A percentile compares a stretch with the other conserved stretches of the same genome.
Evolutionary conservation across 2,797 vertebrate genomes (phyloP).

Genomic region (Threskiornis aethiopicus): DNA sequence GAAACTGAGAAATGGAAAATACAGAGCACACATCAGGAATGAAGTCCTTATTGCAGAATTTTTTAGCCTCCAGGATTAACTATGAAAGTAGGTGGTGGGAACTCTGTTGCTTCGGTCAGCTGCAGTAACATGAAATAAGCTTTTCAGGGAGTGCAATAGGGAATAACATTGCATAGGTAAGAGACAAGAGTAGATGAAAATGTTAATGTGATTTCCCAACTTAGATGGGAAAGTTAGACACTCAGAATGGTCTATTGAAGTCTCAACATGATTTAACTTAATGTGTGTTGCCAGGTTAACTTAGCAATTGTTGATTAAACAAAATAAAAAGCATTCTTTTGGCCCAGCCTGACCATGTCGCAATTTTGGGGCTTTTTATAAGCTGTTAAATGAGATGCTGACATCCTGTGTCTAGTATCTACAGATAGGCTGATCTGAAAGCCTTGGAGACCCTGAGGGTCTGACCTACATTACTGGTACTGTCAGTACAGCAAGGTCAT

Average conservation of each 20-base stretch:
- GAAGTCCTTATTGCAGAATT: background rate
- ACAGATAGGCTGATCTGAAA: constrained; percentile 4
- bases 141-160: background rate
- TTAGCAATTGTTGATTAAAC: constrained; percentile 46
- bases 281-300: background rate
- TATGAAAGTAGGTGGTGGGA: background rate
- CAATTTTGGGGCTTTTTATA: constrained; percentile 21
- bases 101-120: background rate
- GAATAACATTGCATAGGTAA: background rate
- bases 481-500: background rate
- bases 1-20: constrained; percentile 38
- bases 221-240: background rate
- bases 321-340: constrained; percentile 19
- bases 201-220: background rate
- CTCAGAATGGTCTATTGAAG: background rate
- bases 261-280: background rate
- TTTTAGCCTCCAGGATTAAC: background rate
- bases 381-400: constrained; percentile 16
- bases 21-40: background rate
- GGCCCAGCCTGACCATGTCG: background rate
- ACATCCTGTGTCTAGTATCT: background rate
- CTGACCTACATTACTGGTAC: constrained; percentile 22
- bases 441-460: background rate
- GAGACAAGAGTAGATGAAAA: background rate
- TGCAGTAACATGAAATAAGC: background rate